Base-by-base conservation (phyloP, 2,113 vertebrate species). In the Oreochromis aureus region DNA sequence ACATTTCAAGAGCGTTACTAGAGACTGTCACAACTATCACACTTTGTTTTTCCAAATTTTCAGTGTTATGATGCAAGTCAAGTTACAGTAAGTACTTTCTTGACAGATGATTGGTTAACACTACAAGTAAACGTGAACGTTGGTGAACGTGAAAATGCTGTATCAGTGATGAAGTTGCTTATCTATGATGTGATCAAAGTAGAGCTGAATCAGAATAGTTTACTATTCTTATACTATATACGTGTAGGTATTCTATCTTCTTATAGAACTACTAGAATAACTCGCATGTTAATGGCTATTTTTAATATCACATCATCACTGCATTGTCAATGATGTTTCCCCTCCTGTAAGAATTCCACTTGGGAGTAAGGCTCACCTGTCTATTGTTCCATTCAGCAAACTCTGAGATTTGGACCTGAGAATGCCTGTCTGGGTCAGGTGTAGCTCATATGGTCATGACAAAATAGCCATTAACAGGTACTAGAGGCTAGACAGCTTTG, bases 41-140 rank as follows among this genome's bases (percentile, higher is more conserved):
- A 32, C 2, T 15, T 59, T 61, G 22, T 0, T 54, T 19, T 61
- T 1, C 16, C 59, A 1, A 63, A 0, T 3, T 3, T 63, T 63
- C 1, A 63, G 59, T 63, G 6, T 63, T 63, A 36, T 0, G 2
- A 1, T 63, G 59, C 32, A 36, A 63, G 59, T 63, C 59, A 63
- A 19, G 59, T 0, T 63, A 63, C 5, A 63, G 16, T 63, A 66
- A 36, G 4, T n/a, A n/a, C 32, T 66, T 36, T n/a, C 61, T 66
- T 66, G 61, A 36, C 32, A 66, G 32, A n/a, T 66, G 2, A 66
- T 36, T 66, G 61, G 61, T 66, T 66, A 66, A 66, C 0, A 0
- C 4, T 12, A 36, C 32, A 36, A 66, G 32, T 36, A 61, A 61
- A 34, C 3, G 0, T 61, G 27, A 61, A 15, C 32, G 56, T 59